phyloP scores from a whole-genome alignment of 2,113 vertebrate species.

The Vulpes vulpes region DNA sequence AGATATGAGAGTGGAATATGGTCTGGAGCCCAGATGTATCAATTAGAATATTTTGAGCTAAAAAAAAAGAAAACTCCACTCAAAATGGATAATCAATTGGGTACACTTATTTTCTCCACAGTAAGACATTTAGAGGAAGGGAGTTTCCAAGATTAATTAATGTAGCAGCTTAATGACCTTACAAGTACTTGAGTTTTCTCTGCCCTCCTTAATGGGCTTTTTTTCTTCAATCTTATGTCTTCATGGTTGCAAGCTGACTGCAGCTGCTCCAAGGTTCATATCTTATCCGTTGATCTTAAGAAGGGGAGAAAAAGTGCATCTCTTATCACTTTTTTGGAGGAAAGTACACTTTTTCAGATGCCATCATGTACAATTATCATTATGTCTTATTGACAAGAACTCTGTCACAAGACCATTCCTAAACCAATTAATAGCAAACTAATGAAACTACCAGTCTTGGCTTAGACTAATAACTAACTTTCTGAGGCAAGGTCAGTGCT shows the following conservation, averaged over 20 bases:
- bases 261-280: background rate
- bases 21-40: slow-evolving; percentile 64
- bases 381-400: slow-evolving; percentile 5
- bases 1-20: background rate
- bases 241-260: background rate
- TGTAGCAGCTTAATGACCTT: background rate
- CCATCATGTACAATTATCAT: background rate
- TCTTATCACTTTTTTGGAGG: background rate
- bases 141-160: background rate
- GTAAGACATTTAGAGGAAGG: slow-evolving; percentile 6
- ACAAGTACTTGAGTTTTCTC: background rate
- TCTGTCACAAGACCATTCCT: background rate
- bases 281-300: background rate
- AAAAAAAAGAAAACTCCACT: background rate
- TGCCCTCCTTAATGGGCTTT: background rate
- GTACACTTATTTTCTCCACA: background rate
- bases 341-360: background rate
- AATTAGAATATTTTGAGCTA: background rate
- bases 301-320: background rate
- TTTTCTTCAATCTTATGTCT: background rate
- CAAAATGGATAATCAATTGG: slow-evolving; percentile 35
- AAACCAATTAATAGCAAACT: slow-evolving; percentile 1
- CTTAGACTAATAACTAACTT: background rate
- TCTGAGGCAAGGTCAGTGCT: background rate
- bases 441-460: background rate